Base-by-base conservation (phyloP, 2,888 invertebrate genomes). In the Theretra japonica region DNA sequence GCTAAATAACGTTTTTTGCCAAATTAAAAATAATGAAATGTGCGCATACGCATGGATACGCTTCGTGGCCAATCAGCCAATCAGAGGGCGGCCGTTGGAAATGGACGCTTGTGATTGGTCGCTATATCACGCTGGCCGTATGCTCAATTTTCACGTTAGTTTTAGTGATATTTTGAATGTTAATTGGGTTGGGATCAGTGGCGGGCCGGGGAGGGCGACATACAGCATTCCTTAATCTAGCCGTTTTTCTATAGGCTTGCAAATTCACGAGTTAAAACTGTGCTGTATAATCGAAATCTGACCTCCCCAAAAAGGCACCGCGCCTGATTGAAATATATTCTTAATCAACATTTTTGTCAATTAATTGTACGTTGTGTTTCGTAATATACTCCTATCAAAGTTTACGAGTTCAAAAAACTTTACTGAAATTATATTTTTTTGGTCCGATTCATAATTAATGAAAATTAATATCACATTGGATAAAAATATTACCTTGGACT, bases 121-220 rank as follows among this genome's bases (percentile, higher is more conserved):
- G 77, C 77, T 76, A 75, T 68, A 74, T 70, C 74, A 73, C 75
- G 72, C 73, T 70, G 73, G 77, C 74, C 73, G 73, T 74, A 75
- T 80, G 81, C 81, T 81, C 81, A 81, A 81, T 78, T 79, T 75
- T 79, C 77, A 78, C 76, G 21, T 62, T 65, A 65, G 25, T 41
- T 41, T 65, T 65, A 65, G 41, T 48, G 23, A 62, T n/a, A 33
- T 65, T 21, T 72, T 76, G 72, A 70, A 68, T 75, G 25, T 57
- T 58, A 58, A 41, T 41, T 41, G 62, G 30, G 11, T 65, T 65
- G 23, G 65, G 41, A 48, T 65, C 65, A 25, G 23, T 11, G 4
- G 41, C 33, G 23, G 21, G 21, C 23, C 41, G 4, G 1, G 21
- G 21, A 23, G 23, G 62, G 41, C 17, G 11, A 7, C 2, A 30